Evolutionary conservation across 2,888 invertebrate species (phyloP), one percentile per base, ranked within the genome.

Genomic region (Apomyelois bistriatella): DNA sequence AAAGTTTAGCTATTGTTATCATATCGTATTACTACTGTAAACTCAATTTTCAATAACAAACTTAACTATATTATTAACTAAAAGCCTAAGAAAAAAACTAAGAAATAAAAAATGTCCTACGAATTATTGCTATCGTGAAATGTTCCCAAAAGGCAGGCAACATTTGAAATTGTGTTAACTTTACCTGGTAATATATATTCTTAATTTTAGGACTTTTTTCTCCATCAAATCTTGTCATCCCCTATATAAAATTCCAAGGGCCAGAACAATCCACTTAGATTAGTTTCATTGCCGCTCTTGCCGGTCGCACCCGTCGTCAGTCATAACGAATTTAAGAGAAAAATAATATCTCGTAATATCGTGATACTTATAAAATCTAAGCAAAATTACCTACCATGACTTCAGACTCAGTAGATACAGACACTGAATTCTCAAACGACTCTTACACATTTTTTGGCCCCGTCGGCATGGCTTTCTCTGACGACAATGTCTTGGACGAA

Each of bases 401-500:
- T 15, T 15, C 40, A 3, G 15, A 13, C 6, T 22, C 12, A 42
- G 5, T 46, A 47, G 22, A 40, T 13, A 40, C 12, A 13, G 52
- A 53, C 43, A 72, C 65, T 47, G 68, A 68, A n/a, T 64, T 69
- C 50, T 63, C 66, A n/a, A 83, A 84, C 47, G 74, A 76, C 52
- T 77, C 86, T 0, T 79, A 74, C 42, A 70, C 80, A 3, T 79
- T 83, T 37, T 83, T 80, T 49, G 85, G 86, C 0, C 80, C 80
- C 0, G 71, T 85, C 47, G 80, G 79, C 1, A 71, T 84, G 69
- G 78, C 75, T 0, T 78, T 83, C 56, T 72, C 70, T 51, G 78
- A 84, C 17, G 73, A 79, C 3, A 74, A 64, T 40, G 65, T 67
- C 0, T 75, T 93, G 62, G 85, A 93, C 37, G 85, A 93, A 48